Conservation (phyloP, 2,888 invertebrate species). For the Laspeyria flexula region DNA sequence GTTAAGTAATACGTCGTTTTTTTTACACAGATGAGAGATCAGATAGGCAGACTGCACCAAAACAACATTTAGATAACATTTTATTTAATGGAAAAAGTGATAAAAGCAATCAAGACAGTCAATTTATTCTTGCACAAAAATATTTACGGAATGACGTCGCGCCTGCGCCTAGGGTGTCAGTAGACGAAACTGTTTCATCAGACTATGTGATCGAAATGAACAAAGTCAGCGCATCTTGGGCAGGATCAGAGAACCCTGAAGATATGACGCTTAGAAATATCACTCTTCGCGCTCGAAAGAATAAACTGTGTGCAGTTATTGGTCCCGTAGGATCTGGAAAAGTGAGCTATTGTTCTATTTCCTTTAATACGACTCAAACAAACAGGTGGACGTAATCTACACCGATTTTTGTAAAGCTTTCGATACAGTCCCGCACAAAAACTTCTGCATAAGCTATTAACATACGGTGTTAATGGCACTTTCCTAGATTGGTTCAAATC, state of each 20-base stretch:
- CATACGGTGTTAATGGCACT: no score
- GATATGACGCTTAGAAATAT: slow-evolving; percentile 84
- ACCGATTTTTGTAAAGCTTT: no score
- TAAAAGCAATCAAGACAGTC: slow-evolving; percentile 22
- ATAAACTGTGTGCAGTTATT: slow-evolving; percentile 91
- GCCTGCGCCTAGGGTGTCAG: slow-evolving; percentile 8
- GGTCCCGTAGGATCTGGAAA: slow-evolving; percentile 96
- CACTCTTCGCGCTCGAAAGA: slow-evolving; percentile 84
- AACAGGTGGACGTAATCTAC: no score
- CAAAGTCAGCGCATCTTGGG: slow-evolving; percentile 73
- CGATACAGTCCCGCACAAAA: no score
- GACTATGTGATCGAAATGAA: slow-evolving; percentile 66
- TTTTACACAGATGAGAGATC: slow-evolving; percentile 64
- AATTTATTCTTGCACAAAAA: slow-evolving; percentile 48
- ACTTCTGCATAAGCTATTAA: no score
- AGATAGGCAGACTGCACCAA: slow-evolving; percentile 52
- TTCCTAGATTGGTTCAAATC: no score
- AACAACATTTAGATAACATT: slow-evolving; percentile 39
- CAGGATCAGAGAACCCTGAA: slow-evolving; percentile 49
- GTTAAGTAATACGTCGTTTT: background rate
- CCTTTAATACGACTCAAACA: no score
- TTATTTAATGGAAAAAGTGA: slow-evolving; percentile 50
- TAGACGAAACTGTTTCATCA: slow-evolving; percentile 12
- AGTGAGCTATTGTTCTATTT: slow-evolving; percentile 49
- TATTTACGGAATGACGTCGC: slow-evolving; percentile 46